Evolutionary conservation across 2,888 invertebrate species (phyloP).

Genomic region (Lomographa bimaculata): DNA sequence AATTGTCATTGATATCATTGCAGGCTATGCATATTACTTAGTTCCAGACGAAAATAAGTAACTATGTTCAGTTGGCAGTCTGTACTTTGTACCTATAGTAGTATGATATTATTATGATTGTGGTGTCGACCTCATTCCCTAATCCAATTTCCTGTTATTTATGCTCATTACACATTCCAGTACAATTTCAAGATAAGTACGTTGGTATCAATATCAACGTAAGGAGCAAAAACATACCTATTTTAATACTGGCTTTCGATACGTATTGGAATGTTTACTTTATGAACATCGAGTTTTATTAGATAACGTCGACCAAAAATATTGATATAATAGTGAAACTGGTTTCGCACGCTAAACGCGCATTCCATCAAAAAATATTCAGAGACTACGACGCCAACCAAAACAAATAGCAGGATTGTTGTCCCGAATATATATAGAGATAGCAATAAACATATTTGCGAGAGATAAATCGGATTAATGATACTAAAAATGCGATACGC

Average conservation of each 20-base stretch:
- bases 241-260: background rate
- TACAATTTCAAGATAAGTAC: conserved; percentile 13
- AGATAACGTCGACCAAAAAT: conserved; percentile 48
- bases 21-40: conserved; percentile 7
- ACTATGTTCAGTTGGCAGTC: background rate
- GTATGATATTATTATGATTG: conserved; percentile 13
- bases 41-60: conserved; percentile 2
- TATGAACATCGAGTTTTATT: conserved; percentile 30
- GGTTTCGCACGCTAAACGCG: conserved; percentile 44
- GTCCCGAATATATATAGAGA: conserved; percentile 38
- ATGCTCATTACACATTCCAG: conserved; percentile 22
- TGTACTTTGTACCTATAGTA: background rate
- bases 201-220: background rate
- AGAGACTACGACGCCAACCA: conserved; percentile 45
- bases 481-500: conserved; percentile 37
- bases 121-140: conserved; percentile 30
- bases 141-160: conserved; percentile 31
- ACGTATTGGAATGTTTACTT: conserved; percentile 9
- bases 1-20: conserved; percentile 15
- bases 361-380: conserved; percentile 51
- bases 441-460: conserved; percentile 34
- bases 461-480: conserved; percentile 46
- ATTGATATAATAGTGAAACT: conserved; percentile 34
- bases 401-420: conserved; percentile 46
- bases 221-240: no score